phyloP scores from a whole-genome alignment of 23 tunicate species.

The Trididemnum clinides region DNA sequence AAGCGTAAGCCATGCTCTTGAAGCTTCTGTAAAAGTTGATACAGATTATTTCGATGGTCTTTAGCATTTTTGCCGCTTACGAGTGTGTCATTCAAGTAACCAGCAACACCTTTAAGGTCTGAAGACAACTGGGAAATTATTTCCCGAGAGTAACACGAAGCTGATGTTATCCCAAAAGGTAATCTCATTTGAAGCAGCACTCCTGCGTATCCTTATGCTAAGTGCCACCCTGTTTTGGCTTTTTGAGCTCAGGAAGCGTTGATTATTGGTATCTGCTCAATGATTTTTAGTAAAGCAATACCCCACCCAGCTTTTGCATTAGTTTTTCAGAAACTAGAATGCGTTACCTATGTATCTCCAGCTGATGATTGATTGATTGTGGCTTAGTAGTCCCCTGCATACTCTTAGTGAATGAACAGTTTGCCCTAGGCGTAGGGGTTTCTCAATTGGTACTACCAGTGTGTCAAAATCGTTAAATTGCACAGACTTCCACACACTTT shows the following conservation, averaged over 20 bases:
- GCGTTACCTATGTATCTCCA: conserved; percentile 18
- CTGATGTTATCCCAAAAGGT: conserved; percentile 34
- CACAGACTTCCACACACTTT: conserved; percentile 26
- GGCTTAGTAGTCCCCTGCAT: too few species aligned
- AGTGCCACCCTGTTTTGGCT: conserved; percentile 33
- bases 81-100: conserved; percentile 37
- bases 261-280: conserved; percentile 38
- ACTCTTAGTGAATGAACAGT: not conserved
- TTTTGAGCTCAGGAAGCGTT: conserved; percentile 7
- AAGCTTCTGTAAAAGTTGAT: conserved; percentile 6
- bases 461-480: conserved; percentile 25
- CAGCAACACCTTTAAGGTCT: conserved; percentile 32
- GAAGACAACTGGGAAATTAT: not conserved
- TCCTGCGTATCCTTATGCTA: conserved; percentile 23
- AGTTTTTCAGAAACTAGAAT: conserved; percentile 15
- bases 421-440: not conserved
- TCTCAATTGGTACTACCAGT: conserved; percentile 10
- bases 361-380: too few species aligned
- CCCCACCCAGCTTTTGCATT: conserved; percentile 12
- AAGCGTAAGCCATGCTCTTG: conserved; percentile 25
- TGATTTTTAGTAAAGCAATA: conserved; percentile 36
- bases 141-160: conserved; percentile 8
- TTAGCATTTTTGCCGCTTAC: conserved; percentile 27
- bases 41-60: conserved; percentile 20
- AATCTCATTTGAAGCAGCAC: conserved; percentile 19